Evolutionary conservation across 2,113 vertebrate genomes (phyloP), one percentile per base, ranked within the genome.

Genomic region (Steatornis caripensis): DNA sequence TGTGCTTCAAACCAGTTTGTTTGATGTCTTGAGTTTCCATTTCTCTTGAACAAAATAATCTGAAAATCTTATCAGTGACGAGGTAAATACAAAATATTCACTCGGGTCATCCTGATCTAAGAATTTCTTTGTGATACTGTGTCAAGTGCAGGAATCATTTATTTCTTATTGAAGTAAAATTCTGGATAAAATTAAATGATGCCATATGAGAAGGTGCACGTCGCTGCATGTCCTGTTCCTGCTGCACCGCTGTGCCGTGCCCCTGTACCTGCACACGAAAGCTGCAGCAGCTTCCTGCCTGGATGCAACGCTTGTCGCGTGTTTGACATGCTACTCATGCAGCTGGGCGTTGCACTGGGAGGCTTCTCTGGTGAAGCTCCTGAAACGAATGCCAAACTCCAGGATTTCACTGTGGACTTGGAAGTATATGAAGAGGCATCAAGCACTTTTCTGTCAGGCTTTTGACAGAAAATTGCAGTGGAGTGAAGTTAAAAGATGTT

Each of bases 141-240:
- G 24, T 84, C 61, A 69, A 87, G 58, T 0, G 7, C 4, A 6
- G 23, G 34, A 66, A 77, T 37, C 16, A n/a, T 49, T 65, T 72
- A 34, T 89, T 79, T 58, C 22, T 90, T 77, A 75, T 21, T 66
- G 75, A 84, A 85, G 34, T 24, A 54, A 89, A 90, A 46, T 70
- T 77, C 49, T 66, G 62, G 22, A 23, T 70, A 46, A 86, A 89
- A 88, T 89, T 27, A 37, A 69, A 30, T 34, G 8, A 23, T 76
- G 15, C 7, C 1, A 0, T 46, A 37, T 5, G 10, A 90, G 45
- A 68, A 85, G 34, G 27, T 80, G 43, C 10, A 5, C 34, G 54
- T 86, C 41, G 15, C 22, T 45, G 17, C 0, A 0, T 55, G 32
- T 65, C 70, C 16, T 0, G 0, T 66, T 92, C 60, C n/a, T 84